Conservation (phyloP, 1,140 invertebrate genomes). For the Phymastichus coffea region DNA sequence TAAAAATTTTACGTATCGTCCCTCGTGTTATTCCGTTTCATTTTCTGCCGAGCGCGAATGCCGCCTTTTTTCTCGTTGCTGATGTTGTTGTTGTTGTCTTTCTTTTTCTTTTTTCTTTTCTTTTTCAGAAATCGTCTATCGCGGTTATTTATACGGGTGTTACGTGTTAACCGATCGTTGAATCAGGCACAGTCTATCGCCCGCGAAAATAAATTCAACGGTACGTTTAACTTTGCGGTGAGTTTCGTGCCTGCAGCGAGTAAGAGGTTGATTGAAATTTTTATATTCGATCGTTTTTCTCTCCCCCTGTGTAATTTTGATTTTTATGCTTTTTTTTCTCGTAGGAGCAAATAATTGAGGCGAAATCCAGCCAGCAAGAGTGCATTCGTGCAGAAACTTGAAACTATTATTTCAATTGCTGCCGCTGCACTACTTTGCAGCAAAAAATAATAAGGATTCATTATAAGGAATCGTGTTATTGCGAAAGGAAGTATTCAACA, state of each 20-base stretch:
- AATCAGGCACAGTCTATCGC: neutral
- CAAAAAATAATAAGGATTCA: too few species aligned
- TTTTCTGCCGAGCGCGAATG: too few species aligned
- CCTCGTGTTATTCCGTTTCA: neutral
- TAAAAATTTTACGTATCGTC: neutral
- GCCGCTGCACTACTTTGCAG: too few species aligned
- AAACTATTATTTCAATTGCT: too few species aligned
- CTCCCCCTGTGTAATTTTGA: neutral
- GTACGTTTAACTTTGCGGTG: constrained; percentile 14
- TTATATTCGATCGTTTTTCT: constrained; percentile 14
- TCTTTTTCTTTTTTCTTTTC: neutral
- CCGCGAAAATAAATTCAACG: constrained; percentile 12
- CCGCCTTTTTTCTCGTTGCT: neutral
- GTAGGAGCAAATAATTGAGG: constrained; percentile 6
- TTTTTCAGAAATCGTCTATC: constrained; percentile 1
- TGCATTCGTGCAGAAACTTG: neutral
- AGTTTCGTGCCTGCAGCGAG: constrained; percentile 16
- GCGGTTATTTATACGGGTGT: constrained; percentile 20
- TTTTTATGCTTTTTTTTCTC: neutral
- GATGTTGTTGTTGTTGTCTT: neutral
- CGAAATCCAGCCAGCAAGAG: too few species aligned
- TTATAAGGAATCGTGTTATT: too few species aligned
- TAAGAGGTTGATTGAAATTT: constrained; percentile 23
- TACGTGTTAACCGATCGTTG: constrained; percentile 27
- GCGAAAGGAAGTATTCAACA: too few species aligned